Evolutionary conservation across 37 sponge, comb jelly and placozoan species (phyloP), one percentile per base, ranked within the genome.

Genomic region (Aplysina aerophoba): DNA sequence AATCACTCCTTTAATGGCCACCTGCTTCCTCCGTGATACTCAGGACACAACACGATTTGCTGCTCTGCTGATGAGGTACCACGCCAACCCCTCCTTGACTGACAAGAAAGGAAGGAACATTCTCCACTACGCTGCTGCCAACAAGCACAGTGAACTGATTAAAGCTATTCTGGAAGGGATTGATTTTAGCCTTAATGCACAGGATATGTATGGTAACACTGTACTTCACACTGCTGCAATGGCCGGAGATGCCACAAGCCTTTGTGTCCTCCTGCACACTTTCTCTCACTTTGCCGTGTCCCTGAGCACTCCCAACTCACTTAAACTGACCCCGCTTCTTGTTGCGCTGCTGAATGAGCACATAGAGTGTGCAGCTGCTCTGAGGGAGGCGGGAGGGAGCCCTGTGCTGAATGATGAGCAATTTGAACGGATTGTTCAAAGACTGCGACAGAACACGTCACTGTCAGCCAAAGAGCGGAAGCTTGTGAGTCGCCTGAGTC

Each of bases 121-220:
- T 20, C 72, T 87, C 53, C 34, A 39, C 55, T 87, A 87, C 65
- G 87, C 87, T 0, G 53, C 38, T 13, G 72, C 71, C 24, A 13
- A 65, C 41, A 12, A 17, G 40, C 81, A 62, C 3, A 38, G 31
- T 15, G 72, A 81, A 31, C 69, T 81, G 20, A 24, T 64, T 11
- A 34, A 0, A 4, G 22, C 31, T 17, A 4, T 87, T 14, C 31
- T 87, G 81, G 20, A 55, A 8, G 40, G 24, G 36, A 61, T 36
- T 14, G 81, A 87, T 33, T 68, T 64, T 22, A 35, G 81, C 55
- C 27, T 87, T 39, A 74, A 63, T 65, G 37, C 56, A 24, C 55
- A 24, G 14, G 87, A 87, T 27, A 37, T 24, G 15, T 24, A 81
- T 31, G 87, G 87, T 20, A 87, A 87, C n/a, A 87, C 87, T 55